Conservation (phyloP, 2,113 vertebrate genomes). For the Neotragus moschatus region DNA sequence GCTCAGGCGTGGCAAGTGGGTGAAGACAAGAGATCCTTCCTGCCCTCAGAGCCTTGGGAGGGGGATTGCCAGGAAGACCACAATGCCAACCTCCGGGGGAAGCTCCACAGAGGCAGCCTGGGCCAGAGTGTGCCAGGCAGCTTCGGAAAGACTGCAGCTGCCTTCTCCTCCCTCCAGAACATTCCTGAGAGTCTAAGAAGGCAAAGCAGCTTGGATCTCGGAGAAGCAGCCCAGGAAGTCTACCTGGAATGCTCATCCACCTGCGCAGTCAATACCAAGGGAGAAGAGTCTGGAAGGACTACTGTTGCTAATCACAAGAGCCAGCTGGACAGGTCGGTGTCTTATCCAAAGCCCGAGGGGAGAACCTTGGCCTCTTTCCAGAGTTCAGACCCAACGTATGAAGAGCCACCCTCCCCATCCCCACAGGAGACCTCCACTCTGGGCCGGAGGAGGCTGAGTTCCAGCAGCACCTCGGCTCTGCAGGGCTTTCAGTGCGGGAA, state of each 20-base stretch:
- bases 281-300: constrained; percentile 65
- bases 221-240: constrained; percentile 36
- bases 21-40: constrained; percentile 67
- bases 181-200: constrained; percentile 74
- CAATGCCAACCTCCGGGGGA: constrained; percentile 40
- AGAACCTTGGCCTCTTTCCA: background rate
- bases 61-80: constrained; percentile 65
- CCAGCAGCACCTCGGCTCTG: constrained; percentile 63
- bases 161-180: constrained; percentile 78
- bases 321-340: constrained; percentile 52
- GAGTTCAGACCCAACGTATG: constrained; percentile 71
- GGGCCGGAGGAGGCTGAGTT: constrained; percentile 67
- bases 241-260: constrained; percentile 59
- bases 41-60: constrained; percentile 64
- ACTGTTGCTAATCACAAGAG: constrained; percentile 51
- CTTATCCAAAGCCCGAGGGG: constrained; percentile 65
- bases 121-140: constrained; percentile 66
- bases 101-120: constrained; percentile 41
- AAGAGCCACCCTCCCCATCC: constrained; percentile 80
- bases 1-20: constrained; percentile 42
- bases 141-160: constrained; percentile 63
- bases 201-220: constrained; percentile 66
- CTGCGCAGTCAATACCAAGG: constrained; percentile 30
- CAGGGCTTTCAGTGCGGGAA: constrained; percentile 62
- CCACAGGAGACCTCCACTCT: constrained; percentile 74